Percentiles rank a stretch among this genome's conserved stretches.
phyloP scores from a whole-genome alignment of 2,113 vertebrate genomes.

The Strigops habroptila region DNA sequence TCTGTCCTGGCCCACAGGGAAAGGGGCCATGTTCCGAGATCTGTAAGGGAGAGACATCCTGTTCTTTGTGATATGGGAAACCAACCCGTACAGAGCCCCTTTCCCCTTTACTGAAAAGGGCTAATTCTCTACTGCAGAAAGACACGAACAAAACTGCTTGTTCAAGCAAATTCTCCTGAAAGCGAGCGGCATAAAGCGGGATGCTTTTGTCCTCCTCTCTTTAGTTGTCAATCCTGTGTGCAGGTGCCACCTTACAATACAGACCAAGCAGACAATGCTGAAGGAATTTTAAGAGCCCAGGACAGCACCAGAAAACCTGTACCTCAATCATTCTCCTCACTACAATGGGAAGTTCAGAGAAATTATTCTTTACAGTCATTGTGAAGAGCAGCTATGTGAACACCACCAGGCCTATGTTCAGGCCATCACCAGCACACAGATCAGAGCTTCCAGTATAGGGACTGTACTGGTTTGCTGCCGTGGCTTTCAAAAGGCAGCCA shows the following conservation, averaged over 20 bases:
- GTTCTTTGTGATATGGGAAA: background rate
- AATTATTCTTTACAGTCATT: background rate
- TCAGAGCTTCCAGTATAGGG: background rate
- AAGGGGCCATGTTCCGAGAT: background rate
- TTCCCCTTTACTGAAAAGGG: background rate
- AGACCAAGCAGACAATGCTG: background rate
- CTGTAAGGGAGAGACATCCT: accelerated
- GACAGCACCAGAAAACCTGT: background rate
- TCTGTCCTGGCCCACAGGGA: accelerated
- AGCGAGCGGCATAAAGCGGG: background rate
- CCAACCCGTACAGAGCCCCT: accelerated
- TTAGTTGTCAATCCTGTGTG: background rate
- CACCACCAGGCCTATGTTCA: background rate
- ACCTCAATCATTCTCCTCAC: background rate
- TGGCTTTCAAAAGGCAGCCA: background rate
- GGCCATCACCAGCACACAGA: background rate
- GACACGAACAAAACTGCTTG: background rate
- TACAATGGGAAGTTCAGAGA: background rate
- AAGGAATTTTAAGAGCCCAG: background rate
- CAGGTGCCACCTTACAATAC: background rate
- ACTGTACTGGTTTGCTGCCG: background rate
- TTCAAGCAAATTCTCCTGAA: background rate
- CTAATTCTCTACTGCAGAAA: background rate
- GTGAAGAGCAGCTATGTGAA: background rate
- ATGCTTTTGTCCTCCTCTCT: background rate